Base-by-base conservation (phyloP, 2,888 invertebrate genomes). In the Melanophora roralis region DNA sequence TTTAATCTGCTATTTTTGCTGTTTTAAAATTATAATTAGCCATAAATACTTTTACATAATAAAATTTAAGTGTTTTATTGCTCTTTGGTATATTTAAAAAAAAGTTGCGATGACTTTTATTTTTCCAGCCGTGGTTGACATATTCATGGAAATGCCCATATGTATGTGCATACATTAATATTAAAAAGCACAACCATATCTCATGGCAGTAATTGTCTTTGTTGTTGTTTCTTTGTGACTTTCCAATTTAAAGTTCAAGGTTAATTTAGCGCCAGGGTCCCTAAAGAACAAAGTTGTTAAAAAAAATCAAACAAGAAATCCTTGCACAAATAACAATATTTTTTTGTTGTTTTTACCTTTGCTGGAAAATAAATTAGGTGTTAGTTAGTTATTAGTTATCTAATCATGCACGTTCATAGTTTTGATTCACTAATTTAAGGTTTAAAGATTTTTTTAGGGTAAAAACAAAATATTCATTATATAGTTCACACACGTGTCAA, bases 241-340 rank as follows among this genome's bases (percentile, higher is more conserved):
- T 73, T 53, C 57, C 57, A 76, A 71, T 75, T 67, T 65, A 67
- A 76, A 76, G 76, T 80, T 80, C 80, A 76, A 80, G 80, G 79
- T 21, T 72, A 76, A 72, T 64, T 68, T 64, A 47, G 38, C 45
- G 40, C 40, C 32, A 51, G 45, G 49, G 67, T 62, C 53, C 71
- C 64, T 40, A 19, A 53, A 69, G 43, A 68, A 55, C 14, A 49
- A 62, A 51, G 19, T 36, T 59, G 23, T 47, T 2, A 16, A 16
- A 57, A 74, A 59, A 55, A 14, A 21, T 23, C 12, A 12, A 16
- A 27, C n/a, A 40, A 23, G 3, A 51, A 16, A 34, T 7, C 9
- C 2, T 0, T 51, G 9, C 9, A 32, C 14, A 32, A 14, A 23
- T 21, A 59, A 57, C 23, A 40, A 27, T 36, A 43, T 67, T 34